These are phyloP conservation scores for Drosophila nr. medialis DNA, from an alignment of 2,888 invertebrate species.

Conservation along the genomic window DNA sequence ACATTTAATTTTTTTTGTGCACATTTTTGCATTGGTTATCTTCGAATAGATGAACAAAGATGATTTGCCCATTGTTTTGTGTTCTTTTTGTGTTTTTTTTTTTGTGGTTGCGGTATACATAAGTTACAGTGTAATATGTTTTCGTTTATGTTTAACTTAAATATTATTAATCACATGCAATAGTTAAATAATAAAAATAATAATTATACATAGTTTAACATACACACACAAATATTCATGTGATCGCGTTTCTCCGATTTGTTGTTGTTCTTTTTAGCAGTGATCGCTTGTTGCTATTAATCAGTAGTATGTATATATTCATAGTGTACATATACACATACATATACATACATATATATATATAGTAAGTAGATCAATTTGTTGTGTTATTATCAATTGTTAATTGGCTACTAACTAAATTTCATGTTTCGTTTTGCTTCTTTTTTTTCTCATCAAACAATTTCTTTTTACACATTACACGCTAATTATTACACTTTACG, in stretches of 20 bases:
- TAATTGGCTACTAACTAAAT: slow-evolving; percentile 83
- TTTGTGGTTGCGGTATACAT: slow-evolving; percentile 70
- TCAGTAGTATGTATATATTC: slow-evolving; percentile 26
- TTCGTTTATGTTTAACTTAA: slow-evolving; percentile 79
- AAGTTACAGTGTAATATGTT: slow-evolving; percentile 75
- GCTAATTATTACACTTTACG: slow-evolving; percentile 73
- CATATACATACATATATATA: slow-evolving; percentile 28
- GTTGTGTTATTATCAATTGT: slow-evolving; percentile 57
- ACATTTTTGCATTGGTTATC: slow-evolving; percentile 68
- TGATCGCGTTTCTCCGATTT: slow-evolving; percentile 10
- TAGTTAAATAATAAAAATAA: slow-evolving; percentile 81
- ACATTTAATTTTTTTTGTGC: slow-evolving; percentile 67
- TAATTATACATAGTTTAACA: slow-evolving; percentile 76
- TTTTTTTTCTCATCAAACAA: slow-evolving; percentile 58
- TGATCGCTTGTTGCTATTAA: slow-evolving; percentile 32
- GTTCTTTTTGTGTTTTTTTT: slow-evolving; percentile 16
- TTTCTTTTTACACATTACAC: slow-evolving; percentile 75
- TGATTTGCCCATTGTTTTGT: slow-evolving; percentile 26
- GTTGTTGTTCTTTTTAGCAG: slow-evolving; percentile 10
- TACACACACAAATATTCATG: slow-evolving; percentile 57
- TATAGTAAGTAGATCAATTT: slow-evolving; percentile 63
- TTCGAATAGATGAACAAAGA: slow-evolving; percentile 60
- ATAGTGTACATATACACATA: slow-evolving; percentile 24
- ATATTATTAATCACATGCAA: slow-evolving; percentile 84
- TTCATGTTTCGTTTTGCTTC: slow-evolving; percentile 43